A percentile compares a stretch with the other conserved stretches of the same genome.
Evolutionary conservation across 2,888 invertebrate genomes (phyloP).

Genomic region (Trissolcus brochymenae): DNA sequence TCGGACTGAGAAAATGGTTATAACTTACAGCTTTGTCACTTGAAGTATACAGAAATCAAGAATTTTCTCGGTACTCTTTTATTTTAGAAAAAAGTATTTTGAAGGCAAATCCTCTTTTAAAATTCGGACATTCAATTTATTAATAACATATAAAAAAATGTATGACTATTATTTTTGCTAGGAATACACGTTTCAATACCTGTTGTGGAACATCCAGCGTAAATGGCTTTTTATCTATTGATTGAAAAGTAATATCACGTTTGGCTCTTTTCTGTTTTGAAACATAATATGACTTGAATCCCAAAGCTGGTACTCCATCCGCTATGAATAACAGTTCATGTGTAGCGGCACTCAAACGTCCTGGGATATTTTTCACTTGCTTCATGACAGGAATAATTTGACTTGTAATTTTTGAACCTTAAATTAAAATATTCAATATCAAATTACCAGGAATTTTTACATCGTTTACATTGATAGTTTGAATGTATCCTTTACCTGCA

Average conservation of each 20-base stretch:
- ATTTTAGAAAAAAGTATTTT: no score
- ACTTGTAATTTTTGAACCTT: constrained; percentile 79
- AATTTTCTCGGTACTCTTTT: no score
- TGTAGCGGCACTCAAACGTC: constrained; percentile 71
- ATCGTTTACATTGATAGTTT: no score
- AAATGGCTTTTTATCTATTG: constrained; percentile 12
- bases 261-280: constrained; percentile 56
- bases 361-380: constrained; percentile 33
- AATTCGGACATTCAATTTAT: no score
- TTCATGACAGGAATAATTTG: constrained; percentile 82
- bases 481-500: background rate
- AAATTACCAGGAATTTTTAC: background rate
- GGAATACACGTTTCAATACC: constrained; percentile 8
- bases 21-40: no score
- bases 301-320: constrained; percentile 81
- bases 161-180: no score
- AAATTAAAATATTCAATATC: background rate
- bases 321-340: constrained; percentile 86
- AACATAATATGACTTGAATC: constrained; percentile 82
- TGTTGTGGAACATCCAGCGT: constrained; percentile 5
- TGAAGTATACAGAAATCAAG: no score
- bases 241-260: constrained; percentile 14
- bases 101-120: no score
- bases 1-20: no score
- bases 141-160: no score